Base-by-base conservation (phyloP, 2,888 invertebrate genomes). In the Hybos culiciformis region DNA sequence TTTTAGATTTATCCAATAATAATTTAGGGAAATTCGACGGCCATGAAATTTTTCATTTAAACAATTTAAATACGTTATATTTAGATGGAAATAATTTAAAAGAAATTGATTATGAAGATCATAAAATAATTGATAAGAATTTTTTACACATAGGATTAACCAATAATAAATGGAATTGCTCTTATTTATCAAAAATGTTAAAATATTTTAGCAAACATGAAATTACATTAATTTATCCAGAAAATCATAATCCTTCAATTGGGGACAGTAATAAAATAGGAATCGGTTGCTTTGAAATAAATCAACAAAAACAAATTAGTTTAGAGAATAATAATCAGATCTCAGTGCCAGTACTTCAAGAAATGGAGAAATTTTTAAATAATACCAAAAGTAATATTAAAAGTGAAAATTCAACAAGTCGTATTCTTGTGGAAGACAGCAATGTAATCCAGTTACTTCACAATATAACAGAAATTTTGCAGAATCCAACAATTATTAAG, bases 1-100 rank as follows among this genome's bases (percentile, higher is more conserved):
- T 23, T 23, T 37, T 37, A 37, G 37, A 37, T 37, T 37, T 37
- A 37, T 37, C 37, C 5, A 8, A 23, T 23, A 37, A 37, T 37
- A 37, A 37, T 37, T 23, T 37, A 23, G 23, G 15, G 23, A 14
- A 14, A 23, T 23, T 37, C 15, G 15, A 37, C 23, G 37, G 21
- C 6, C 23, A 37, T 15, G 3, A 11, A 14, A 23, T 37, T 8
- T 37, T 23, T 23, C 37, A 21, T 11, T 21, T 37, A 37, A 2
- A 14, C 3, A 23, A 23, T 23, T 37, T 37, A 23, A 21, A 14
- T n/a, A 23, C n/a, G 15, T 37, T 37, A 23, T 37, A 23, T 37
- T 14, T 37, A 23, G 21, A 37, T 23, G 20, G 21, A 15, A 37
- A 37, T 23, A 37, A 20, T 37, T 37, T 37, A 23, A 23, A 20